phyloP scores from a whole-genome alignment of 2,888 invertebrate genomes.

The Polyommatus iphigenia region DNA sequence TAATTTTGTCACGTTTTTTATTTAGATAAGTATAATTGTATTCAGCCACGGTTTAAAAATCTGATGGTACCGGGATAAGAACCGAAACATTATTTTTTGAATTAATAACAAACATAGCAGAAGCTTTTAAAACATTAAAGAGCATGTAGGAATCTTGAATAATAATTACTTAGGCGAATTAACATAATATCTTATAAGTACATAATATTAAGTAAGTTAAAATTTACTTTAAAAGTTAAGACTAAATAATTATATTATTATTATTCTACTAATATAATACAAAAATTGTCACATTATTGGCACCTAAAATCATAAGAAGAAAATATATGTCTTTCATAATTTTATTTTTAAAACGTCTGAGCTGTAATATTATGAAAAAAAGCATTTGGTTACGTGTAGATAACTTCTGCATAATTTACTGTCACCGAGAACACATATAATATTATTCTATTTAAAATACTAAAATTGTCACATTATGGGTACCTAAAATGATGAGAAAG shows the following conservation, averaged over 20 bases:
- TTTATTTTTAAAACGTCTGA: no score
- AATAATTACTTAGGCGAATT: not conserved
- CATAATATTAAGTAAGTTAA: no score
- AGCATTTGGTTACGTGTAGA: no score
- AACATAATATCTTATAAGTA: not conserved
- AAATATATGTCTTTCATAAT: no score
- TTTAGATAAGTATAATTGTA: conserved; percentile 22
- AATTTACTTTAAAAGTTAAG: no score
- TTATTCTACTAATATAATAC: no score
- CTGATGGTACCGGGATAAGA: not conserved
- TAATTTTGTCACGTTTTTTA: conserved; percentile 18
- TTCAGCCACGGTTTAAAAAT: not conserved
- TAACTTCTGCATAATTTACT: no score
- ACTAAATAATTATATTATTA: no score
- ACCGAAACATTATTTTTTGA: not conserved
- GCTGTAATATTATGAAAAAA: no score
- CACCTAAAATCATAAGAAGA: no score
- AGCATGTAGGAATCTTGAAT: not conserved
- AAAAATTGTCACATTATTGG: no score
- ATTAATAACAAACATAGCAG: not conserved
- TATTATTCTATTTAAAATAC: not conserved
- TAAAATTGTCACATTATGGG: not conserved
- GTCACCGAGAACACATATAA: no score
- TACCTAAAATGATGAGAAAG: not conserved
- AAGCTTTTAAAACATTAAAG: not conserved